Conservation (phyloP, 2,113 vertebrate species). For the Anoura caudifer region DNA sequence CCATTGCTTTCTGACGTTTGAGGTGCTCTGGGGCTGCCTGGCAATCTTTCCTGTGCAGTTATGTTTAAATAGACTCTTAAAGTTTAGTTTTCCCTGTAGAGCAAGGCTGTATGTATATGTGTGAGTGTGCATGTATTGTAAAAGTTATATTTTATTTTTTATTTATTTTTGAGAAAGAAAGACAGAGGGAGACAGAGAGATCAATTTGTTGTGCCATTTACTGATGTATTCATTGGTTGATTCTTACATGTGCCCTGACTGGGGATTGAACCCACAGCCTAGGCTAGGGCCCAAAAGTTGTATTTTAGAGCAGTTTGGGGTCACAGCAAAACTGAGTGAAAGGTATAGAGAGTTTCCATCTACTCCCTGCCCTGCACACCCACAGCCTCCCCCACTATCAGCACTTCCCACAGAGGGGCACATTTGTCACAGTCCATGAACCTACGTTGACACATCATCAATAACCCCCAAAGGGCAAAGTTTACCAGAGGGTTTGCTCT, state of each 20-base stretch:
- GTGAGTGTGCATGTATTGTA: background rate
- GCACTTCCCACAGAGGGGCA: background rate
- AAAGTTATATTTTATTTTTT: background rate
- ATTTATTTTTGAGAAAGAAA: too few species aligned
- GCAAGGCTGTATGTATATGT: background rate
- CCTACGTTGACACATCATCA: background rate
- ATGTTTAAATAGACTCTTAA: background rate
- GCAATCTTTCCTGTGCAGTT: background rate
- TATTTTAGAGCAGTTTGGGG: background rate
- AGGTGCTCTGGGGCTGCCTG: background rate
- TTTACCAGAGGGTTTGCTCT: background rate
- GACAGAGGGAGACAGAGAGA: too few species aligned
- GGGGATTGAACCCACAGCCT: too few species aligned
- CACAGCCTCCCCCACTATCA: background rate
- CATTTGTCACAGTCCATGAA: background rate
- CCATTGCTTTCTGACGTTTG: background rate
- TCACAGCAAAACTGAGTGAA: background rate
- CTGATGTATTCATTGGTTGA: too few species aligned
- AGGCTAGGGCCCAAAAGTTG: too few species aligned
- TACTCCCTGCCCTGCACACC: background rate
- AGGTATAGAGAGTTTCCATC: background rate
- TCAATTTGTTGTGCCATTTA: too few species aligned
- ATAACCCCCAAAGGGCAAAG: background rate
- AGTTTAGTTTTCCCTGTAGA: background rate
- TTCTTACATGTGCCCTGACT: too few species aligned